Conservation (phyloP, 2,113 vertebrate genomes). For the Zapus hudsonius region DNA sequence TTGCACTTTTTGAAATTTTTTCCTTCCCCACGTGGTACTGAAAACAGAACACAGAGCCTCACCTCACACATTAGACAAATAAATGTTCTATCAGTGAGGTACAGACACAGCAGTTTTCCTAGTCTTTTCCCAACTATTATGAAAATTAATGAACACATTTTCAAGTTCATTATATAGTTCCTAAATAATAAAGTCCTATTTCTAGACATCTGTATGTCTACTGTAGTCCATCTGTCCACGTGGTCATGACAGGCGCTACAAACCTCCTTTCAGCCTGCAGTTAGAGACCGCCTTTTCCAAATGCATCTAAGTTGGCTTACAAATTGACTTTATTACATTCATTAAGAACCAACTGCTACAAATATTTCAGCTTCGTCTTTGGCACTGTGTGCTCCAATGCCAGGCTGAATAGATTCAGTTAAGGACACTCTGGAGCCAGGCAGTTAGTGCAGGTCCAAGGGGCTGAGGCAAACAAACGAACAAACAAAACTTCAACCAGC, state of each 20-base stretch:
- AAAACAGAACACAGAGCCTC: not conserved
- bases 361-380: slow-evolving; percentile 39
- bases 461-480: not conserved
- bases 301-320: not conserved
- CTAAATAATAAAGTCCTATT: slow-evolving; percentile 67
- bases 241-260: not conserved
- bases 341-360: slow-evolving; percentile 20
- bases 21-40: too few species aligned
- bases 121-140: slow-evolving; percentile 4
- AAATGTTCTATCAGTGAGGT: not conserved
- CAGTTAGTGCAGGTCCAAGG: not conserved
- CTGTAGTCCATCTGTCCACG: not conserved
- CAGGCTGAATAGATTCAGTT: not conserved
- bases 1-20: not conserved
- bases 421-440: not conserved
- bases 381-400: not conserved
- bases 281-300: not conserved
- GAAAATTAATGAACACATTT: slow-evolving; percentile 30
- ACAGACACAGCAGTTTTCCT: not conserved
- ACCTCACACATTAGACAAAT: not conserved
- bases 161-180: slow-evolving; percentile 55
- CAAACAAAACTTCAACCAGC: not conserved
- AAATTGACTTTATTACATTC: slow-evolving; percentile 9
- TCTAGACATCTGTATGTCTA: not conserved
- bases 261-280: not conserved